A percentile compares a stretch with the other conserved stretches of the same genome.
Evolutionary conservation across 2,797 vertebrate species (phyloP).

Genomic region (Trachurus trachurus): DNA sequence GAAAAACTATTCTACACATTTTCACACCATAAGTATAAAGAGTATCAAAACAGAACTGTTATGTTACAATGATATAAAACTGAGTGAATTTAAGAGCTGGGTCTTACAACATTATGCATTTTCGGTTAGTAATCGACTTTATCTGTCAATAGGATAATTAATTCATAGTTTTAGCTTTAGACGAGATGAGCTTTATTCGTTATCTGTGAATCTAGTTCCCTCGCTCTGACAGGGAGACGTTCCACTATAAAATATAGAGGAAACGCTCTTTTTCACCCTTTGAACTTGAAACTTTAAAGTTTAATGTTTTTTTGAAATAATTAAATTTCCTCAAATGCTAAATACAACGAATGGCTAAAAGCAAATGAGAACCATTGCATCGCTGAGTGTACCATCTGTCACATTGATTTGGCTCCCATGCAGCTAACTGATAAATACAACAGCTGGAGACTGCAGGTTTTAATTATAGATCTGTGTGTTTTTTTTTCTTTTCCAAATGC

Average conservation of each 20-base stretch:
- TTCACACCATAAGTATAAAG: too few relatives aligned
- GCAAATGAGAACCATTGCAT: neutral
- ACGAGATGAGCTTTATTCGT: neutral
- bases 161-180: neutral
- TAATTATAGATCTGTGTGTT: conserved; percentile 61
- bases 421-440: conserved; percentile 46
- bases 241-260: neutral
- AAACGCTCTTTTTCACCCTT: neutral
- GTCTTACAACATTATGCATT: neutral
- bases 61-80: neutral
- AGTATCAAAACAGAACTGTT: neutral
- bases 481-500: conserved; percentile 24
- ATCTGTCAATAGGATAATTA: neutral
- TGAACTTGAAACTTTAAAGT: neutral
- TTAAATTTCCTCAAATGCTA: neutral
- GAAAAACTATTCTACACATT: neutral
- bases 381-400: conserved; percentile 53
- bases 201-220: neutral
- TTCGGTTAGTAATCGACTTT: neutral
- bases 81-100: neutral
- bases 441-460: conserved; percentile 52
- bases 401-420: conserved; percentile 38
- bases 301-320: neutral
- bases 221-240: neutral
- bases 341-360: conserved; percentile 1